These are phyloP conservation scores for Drosophila niveifrons DNA, from an alignment of 2,888 invertebrate species.

Conservation along the genomic window DNA sequence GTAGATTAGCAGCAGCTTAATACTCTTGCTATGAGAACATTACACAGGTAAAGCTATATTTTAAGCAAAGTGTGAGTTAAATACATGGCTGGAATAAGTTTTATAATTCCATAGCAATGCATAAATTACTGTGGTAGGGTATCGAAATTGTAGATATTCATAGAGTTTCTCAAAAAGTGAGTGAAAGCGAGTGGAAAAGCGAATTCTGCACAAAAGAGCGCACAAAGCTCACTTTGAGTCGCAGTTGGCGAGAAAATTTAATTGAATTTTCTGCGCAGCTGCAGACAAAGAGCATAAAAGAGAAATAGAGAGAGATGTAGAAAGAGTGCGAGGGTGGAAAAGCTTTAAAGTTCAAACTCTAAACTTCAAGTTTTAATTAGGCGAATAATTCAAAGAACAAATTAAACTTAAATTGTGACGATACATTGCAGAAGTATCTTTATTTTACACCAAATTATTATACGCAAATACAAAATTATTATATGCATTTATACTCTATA, in stretches of 20 bases:
- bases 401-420: not conserved
- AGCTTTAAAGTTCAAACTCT: constrained; percentile 10
- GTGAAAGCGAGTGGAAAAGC: constrained; percentile 1
- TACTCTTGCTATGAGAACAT: not conserved
- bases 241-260: constrained; percentile 35
- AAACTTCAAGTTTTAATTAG: constrained; percentile 44
- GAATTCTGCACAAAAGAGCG: constrained; percentile 28
- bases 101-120: not conserved
- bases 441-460: not conserved
- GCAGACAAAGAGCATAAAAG: constrained; percentile 42
- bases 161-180: constrained; percentile 8
- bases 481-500: not conserved
- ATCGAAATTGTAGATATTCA: not conserved
- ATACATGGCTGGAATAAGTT: not conserved
- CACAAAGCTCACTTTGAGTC: constrained; percentile 49
- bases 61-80: not conserved
- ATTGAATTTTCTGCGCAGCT: constrained; percentile 75
- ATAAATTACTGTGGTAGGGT: constrained; percentile 1
- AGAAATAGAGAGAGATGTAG: not conserved
- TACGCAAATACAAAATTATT: too few relatives aligned
- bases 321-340: not conserved
- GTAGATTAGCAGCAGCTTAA: not conserved
- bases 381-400: not conserved
- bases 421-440: not conserved
- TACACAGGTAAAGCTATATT: not conserved